Evolutionary conservation across 2,888 invertebrate species (phyloP), one percentile per base, ranked within the genome.

Genomic region (Xylocampa areola): DNA sequence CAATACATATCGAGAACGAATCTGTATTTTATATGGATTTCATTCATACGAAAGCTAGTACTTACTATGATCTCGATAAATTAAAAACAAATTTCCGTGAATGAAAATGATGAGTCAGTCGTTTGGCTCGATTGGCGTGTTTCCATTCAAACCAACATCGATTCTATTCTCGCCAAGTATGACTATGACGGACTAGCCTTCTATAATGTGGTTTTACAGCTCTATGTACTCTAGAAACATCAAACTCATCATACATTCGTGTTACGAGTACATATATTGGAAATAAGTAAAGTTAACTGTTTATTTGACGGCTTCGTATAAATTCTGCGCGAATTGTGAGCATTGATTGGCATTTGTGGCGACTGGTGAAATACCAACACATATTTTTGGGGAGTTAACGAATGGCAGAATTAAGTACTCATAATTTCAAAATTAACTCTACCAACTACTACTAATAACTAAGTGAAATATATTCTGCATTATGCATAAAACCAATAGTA

Each of bases 41-140:
- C 41, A 75, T 58, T 64, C 48, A 62, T 52, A 44, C 37, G 43
- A 32, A 67, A 62, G 47, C 21, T 40, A 55, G 50, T 60, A 55
- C 58, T 30, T 36, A 64, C 65, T 67, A 51, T 60, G 61, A 65
- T 67, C 54, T 64, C 55, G 64, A 65, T 44, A 61, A 68, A 60
- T 66, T 54, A 71, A 77, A 75, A 76, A 67, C 59, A 71, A 63
- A 68, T 80, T 84, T 80, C 79, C 72, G 71, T 91, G 87, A 90
- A 91, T 90, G 90, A 88, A 88, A 81, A 80, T 79, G 77, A 82
- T 90, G 89, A 89, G 76, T 91, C 87, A 91, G 73, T 74, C 51
- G 64, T 80, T 91, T 90, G 90, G 90, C 89, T 76, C 79, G 70
- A 71, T 70, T 79, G 70, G 70, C 75, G 70, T 80, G 73, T 79